Evolutionary conservation across 2,797 vertebrate genomes (phyloP), one percentile per base, ranked within the genome.

Genomic region (Notolepis coatsorum): DNA sequence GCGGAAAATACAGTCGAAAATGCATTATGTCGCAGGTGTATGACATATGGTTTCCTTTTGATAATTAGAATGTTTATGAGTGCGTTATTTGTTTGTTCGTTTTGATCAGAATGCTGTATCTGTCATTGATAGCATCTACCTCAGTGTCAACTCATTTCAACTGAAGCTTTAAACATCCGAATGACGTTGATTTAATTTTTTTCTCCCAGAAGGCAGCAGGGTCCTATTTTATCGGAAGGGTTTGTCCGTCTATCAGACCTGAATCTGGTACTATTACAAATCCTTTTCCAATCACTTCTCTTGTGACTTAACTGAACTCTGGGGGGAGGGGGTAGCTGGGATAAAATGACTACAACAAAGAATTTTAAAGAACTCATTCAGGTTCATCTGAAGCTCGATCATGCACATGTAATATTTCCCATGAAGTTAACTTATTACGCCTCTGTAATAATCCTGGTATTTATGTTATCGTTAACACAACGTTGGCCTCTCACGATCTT

Each of bases 41-140:
- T 38, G 31, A 52, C 65, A 45, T 68, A 30, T 31, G 52, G 57
- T 51, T 73, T 70, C 57, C 9, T 53, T 72, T 54, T 13, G 13
- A 72, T 69, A 0, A 65, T 76, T 48, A 71, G 65, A 80, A 81
- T 84, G 67, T 82, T 74, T 75, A 31, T 38, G 68, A 45, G 43
- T 70, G 35, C 62, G 50, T 58, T 39, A 56, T 65, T 51, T 33
- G 54, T 65, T 62, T 81, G 61, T 79, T 42, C 13, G 18, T 62
- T 80, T 49, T 70, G 63, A 89, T 90, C 88, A 81, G 75, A 88
- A 89, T 89, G 86, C 87, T 92, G 90, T 90, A 87, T 79, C 71
- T 66, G 47, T 79, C 75, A 70, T 76, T 49, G n/a, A 71, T 78
- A 73, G 71, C 87, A 79, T 91, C 90, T 93, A 93, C 91, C 91